These are phyloP conservation scores for Phragmatobia fuliginosa DNA, from an alignment of 2,888 invertebrate genomes.

Conservation along the genomic window DNA sequence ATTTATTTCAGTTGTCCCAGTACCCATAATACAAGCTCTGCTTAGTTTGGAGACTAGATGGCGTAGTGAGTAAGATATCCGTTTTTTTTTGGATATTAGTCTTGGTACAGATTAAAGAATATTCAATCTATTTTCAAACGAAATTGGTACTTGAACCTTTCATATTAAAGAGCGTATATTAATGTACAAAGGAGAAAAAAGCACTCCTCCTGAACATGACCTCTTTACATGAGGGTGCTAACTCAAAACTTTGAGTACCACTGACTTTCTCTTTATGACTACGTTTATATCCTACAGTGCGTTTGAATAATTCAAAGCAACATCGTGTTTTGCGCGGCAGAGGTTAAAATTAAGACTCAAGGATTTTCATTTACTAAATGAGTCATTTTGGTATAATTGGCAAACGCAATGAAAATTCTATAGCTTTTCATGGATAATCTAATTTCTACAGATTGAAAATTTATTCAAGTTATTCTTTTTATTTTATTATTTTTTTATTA, in stretches of 20 bases:
- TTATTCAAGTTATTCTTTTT: constrained; percentile 6
- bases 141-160: constrained; percentile 1
- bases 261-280: constrained; percentile 28
- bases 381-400: constrained; percentile 70
- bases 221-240: constrained; percentile 18
- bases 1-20: too few species aligned
- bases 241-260: constrained; percentile 45
- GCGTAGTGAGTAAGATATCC: too few species aligned
- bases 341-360: constrained; percentile 65
- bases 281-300: constrained; percentile 51
- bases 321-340: constrained; percentile 52
- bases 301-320: constrained; percentile 62
- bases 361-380: constrained; percentile 69
- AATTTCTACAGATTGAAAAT: constrained; percentile 44
- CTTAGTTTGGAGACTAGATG: too few species aligned
- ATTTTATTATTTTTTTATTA: too few species aligned
- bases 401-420: constrained; percentile 36
- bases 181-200: constrained; percentile 1
- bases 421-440: constrained; percentile 51
- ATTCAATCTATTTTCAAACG: not conserved
- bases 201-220: constrained; percentile 2
- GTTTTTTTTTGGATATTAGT: too few species aligned
- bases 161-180: not conserved
- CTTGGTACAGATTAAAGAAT: not conserved
- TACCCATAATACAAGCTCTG: too few species aligned